Conservation (phyloP, 2,797 vertebrate genomes). For the Microctenopoma stevenorrisi region DNA sequence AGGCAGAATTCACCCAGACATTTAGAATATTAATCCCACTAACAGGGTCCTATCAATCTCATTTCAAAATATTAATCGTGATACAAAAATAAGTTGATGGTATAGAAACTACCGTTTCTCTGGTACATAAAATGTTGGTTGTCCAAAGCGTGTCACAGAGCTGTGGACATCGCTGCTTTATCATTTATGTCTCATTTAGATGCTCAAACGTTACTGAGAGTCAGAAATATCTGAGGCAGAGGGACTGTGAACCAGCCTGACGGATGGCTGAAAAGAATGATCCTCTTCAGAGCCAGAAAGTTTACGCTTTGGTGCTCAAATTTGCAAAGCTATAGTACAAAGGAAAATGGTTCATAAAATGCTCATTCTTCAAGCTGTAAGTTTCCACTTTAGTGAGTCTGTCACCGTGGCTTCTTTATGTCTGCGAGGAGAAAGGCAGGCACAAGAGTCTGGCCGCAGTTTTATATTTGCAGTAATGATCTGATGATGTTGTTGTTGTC, state of each 20-base stretch:
- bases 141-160: not conserved
- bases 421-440: conserved; percentile 27
- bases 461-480: conserved; percentile 38
- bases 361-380: conserved; percentile 65
- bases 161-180: conserved; percentile 24
- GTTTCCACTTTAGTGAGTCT: conserved; percentile 58
- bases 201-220: conserved; percentile 36
- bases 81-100: not conserved
- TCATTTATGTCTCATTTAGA: conserved; percentile 32
- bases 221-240: conserved; percentile 50
- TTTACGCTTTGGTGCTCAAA: conserved; percentile 64
- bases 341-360: conserved; percentile 62
- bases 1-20: conserved; percentile 2
- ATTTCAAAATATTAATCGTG: not conserved
- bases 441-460: conserved; percentile 21
- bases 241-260: conserved; percentile 47
- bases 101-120: not conserved
- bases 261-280: conserved; percentile 64
- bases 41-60: not conserved
- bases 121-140: not conserved
- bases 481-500: conserved; percentile 42
- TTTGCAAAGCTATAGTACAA: conserved; percentile 62
- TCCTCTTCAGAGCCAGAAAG: conserved; percentile 66
- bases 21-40: not conserved
- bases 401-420: conserved; percentile 39